Evolutionary conservation across 1,140 invertebrate species (phyloP).

Genomic region (roundworm (Caenorhabditis elegans)): DNA sequence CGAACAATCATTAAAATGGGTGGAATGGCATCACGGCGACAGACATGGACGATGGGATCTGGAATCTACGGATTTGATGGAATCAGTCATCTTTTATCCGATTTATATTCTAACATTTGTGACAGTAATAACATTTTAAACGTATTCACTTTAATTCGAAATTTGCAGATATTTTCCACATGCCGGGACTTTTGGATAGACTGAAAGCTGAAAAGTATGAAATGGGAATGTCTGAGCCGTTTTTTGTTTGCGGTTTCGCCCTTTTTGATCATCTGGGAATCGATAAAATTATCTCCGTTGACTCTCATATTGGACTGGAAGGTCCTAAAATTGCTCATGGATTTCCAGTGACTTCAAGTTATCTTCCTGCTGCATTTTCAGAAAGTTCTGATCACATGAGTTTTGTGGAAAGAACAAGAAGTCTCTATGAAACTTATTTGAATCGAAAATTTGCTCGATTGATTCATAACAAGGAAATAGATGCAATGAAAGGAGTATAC

Average conservation of each 20-base stretch:
- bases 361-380: neutral
- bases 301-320: neutral
- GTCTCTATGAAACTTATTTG: neutral
- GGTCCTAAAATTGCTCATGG: neutral
- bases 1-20: neutral
- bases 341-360: neutral
- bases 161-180: neutral
- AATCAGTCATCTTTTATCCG: neutral
- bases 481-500: neutral
- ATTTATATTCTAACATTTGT: neutral
- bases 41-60: neutral
- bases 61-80: neutral
- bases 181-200: neutral
- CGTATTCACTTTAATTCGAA: neutral
- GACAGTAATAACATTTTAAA: neutral
- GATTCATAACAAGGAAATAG: neutral
- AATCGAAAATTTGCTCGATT: neutral
- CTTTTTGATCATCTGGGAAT: constrained; percentile 12
- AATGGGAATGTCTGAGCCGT: neutral
- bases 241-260: constrained; percentile 5
- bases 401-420: neutral
- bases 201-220: neutral
- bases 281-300: neutral
- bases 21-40: neutral
- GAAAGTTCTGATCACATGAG: neutral